These are phyloP conservation scores for Rhynchophorus ferrugineus DNA, from an alignment of 1,140 invertebrate genomes.

Conservation along the genomic window DNA sequence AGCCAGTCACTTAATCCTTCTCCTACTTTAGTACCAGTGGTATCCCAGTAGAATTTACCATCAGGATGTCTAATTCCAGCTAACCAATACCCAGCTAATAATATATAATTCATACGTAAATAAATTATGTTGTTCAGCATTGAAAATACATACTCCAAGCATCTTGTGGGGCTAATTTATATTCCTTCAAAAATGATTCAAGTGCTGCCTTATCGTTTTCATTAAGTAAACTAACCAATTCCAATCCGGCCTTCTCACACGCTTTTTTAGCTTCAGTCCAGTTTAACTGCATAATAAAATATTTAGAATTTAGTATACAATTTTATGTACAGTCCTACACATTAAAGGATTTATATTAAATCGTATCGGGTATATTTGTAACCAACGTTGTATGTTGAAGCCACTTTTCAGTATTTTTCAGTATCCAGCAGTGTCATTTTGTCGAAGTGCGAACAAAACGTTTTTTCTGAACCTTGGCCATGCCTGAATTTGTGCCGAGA, in stretches of 20 bases:
- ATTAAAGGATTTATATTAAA: no score
- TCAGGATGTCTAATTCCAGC: background rate
- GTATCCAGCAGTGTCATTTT: no score
- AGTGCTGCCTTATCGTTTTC: background rate
- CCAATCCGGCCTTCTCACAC: background rate
- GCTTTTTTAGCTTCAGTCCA: background rate
- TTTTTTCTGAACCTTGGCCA: no score
- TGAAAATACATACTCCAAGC: background rate
- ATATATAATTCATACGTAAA: background rate
- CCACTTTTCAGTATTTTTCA: no score
- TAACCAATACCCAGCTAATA: slow-evolving; percentile 2
- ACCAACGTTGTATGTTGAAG: no score
- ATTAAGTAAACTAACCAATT: background rate
- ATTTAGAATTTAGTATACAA: no score
- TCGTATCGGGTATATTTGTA: no score
- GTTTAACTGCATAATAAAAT: background rate
- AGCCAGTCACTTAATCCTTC: background rate
- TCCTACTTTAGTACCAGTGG: background rate
- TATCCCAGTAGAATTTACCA: slow-evolving; percentile 2
- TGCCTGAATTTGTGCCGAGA: no score
- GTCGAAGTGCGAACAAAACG: no score
- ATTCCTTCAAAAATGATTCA: background rate
- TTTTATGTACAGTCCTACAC: no score
- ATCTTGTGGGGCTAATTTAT: background rate
- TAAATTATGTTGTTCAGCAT: no score